Evolutionary conservation across 2,113 vertebrate genomes (phyloP).

Genomic region (Taxidea taxus): DNA sequence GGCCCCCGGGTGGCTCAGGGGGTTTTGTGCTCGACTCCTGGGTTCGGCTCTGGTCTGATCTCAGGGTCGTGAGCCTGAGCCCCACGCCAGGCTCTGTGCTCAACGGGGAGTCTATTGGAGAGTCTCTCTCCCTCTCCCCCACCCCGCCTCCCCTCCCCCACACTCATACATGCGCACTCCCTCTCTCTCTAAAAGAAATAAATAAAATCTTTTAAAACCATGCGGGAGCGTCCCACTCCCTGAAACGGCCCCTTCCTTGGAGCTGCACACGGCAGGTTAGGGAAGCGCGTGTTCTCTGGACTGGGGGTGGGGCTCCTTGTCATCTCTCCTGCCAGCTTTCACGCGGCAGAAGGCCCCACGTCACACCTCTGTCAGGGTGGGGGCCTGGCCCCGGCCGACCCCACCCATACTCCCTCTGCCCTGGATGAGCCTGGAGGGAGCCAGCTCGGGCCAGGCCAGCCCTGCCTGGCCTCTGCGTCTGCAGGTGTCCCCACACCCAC

Average conservation of each 20-base stretch:
- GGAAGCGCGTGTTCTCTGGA: background rate
- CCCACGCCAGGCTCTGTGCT: background rate
- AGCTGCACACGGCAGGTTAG: background rate
- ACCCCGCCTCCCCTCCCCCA: too few species aligned
- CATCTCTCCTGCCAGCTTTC: background rate
- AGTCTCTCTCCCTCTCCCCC: background rate
- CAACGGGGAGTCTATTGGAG: background rate
- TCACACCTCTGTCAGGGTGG: background rate
- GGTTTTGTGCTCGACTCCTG: background rate
- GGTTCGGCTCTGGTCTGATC: background rate
- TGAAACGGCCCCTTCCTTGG: background rate
- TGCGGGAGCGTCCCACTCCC: background rate
- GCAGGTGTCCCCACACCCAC: background rate
- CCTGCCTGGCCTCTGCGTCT: background rate
- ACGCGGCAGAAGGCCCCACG: rapidly evolving
- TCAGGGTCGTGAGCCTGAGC: background rate
- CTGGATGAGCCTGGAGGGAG: background rate
- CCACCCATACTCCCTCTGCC: too few species aligned
- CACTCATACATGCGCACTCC: rapidly evolving
- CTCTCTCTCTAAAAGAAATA: background rate
- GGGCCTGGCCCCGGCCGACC: background rate
- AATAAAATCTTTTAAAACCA: background rate
- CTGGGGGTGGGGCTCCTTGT: too few species aligned
- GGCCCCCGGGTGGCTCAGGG: background rate
- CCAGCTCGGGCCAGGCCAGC: background rate